Evolutionary conservation across 2,113 vertebrate genomes (phyloP).

Genomic region (Thomomys bottae): DNA sequence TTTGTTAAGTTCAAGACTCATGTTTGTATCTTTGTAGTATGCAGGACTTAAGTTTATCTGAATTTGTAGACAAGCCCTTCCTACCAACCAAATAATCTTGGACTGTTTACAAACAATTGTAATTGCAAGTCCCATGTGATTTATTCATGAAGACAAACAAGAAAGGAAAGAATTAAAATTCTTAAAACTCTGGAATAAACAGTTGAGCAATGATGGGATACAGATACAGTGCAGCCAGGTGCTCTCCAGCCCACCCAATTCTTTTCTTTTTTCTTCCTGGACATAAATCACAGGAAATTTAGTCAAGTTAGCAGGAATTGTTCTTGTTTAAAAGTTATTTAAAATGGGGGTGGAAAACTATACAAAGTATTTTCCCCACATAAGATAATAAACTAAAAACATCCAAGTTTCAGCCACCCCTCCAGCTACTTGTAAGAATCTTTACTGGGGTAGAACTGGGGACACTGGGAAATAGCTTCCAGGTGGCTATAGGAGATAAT

Average conservation of each 20-base stretch:
- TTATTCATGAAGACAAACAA: conserved; percentile 72
- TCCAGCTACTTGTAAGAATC: not conserved
- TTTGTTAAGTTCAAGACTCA: conserved; percentile 73
- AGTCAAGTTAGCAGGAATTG: conserved; percentile 25
- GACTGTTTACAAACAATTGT: conserved; percentile 75
- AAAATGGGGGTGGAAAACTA: conserved; percentile 10
- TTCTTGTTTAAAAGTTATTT: conserved; percentile 59
- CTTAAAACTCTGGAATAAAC: conserved; percentile 62
- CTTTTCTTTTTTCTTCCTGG: not conserved
- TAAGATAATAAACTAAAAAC: conserved; percentile 31
- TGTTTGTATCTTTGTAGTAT: conserved; percentile 69
- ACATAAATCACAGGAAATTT: conserved; percentile 41
- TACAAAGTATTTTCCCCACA: conserved; percentile 52
- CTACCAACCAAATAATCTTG: conserved; percentile 63
- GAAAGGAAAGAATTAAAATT: conserved; percentile 63
- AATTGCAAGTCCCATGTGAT: conserved; percentile 56
- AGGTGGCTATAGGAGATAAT: not conserved
- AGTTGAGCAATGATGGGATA: not conserved
- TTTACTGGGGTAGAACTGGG: not conserved
- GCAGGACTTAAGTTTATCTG: conserved; percentile 76
- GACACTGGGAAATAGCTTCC: not conserved
- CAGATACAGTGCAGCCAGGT: not conserved
- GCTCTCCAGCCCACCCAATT: not conserved
- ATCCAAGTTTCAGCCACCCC: not conserved
- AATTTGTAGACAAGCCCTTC: conserved; percentile 70